Evolutionary conservation across 2,888 invertebrate genomes (phyloP).

Genomic region (Scaeva pyrastri): DNA sequence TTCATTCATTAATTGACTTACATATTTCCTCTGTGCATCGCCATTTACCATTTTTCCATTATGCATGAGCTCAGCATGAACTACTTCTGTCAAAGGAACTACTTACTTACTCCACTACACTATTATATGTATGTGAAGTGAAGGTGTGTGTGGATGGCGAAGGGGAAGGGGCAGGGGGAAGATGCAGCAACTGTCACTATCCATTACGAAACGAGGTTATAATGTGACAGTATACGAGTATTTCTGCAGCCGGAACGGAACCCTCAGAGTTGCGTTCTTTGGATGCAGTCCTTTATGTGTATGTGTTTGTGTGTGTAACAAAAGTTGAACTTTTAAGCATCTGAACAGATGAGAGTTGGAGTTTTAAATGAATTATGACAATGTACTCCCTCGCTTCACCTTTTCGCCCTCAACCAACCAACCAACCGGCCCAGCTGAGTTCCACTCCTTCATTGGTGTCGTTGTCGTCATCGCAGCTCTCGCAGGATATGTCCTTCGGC

Average conservation of each 20-base stretch:
- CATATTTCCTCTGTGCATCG: background rate
- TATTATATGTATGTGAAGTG: too few species aligned
- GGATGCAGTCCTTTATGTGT: too few species aligned
- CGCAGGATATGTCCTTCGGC: background rate
- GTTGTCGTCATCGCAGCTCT: background rate
- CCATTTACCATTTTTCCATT: conserved; percentile 26
- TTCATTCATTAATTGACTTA: conserved; percentile 38
- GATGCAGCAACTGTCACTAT: background rate
- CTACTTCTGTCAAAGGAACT: conserved; percentile 8
- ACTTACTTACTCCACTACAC: too few species aligned
- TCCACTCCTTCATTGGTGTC: background rate
- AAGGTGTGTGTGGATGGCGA: too few species aligned
- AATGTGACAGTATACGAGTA: conserved; percentile 25
- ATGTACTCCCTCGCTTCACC: background rate
- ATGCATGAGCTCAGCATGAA: conserved; percentile 8
- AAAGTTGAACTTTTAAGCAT: conserved; percentile 4
- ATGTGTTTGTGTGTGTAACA: too few species aligned
- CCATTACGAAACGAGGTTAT: conserved; percentile 24
- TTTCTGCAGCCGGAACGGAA: background rate
- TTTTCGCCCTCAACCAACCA: background rate
- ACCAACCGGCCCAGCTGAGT: background rate
- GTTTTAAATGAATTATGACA: conserved; percentile 21
- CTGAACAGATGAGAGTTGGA: background rate
- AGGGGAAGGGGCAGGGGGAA: background rate
- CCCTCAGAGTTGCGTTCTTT: too few species aligned